phyloP scores from a whole-genome alignment of 2,888 invertebrate species.

The Polietes domitor region DNA sequence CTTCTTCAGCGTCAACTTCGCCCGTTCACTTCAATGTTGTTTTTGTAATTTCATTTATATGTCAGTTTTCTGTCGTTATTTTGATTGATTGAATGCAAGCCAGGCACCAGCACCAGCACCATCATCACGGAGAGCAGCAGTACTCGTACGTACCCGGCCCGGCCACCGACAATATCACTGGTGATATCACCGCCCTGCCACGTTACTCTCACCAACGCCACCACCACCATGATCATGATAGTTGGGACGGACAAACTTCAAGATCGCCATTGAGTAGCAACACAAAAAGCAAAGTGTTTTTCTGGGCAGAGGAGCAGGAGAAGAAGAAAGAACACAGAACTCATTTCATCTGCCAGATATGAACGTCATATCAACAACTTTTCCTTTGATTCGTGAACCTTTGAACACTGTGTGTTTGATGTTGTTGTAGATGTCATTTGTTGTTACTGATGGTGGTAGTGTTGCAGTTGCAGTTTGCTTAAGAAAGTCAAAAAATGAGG shows the following conservation, averaged over 20 bases:
- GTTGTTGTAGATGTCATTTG: constrained; percentile 31
- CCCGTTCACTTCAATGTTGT: constrained; percentile 33
- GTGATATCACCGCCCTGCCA: constrained; percentile 48
- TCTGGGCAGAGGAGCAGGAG: neutral
- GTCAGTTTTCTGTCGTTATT: constrained; percentile 70
- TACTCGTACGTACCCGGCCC: constrained; percentile 47
- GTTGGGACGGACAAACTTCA: neutral
- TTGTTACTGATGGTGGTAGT: too few relatives aligned
- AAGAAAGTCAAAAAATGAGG: constrained; percentile 59
- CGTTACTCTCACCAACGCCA: constrained; percentile 41
- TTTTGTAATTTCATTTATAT: constrained; percentile 63
- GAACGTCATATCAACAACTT: constrained; percentile 54
- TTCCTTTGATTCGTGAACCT: constrained; percentile 15
- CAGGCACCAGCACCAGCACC: constrained; percentile 40
- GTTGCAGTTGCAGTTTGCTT: neutral
- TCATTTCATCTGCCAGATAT: constrained; percentile 42
- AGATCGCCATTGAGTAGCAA: neutral
- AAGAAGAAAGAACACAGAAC: constrained; percentile 31
- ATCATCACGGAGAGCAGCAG: constrained; percentile 5
- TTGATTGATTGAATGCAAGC: constrained; percentile 71
- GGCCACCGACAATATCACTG: constrained; percentile 52
- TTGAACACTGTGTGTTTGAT: neutral
- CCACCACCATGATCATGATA: constrained; percentile 3
- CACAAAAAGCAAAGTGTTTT: neutral
- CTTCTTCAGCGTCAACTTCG: constrained; percentile 15